Evolutionary conservation across 2,888 invertebrate species (phyloP).

Genomic region (Stenchaetothrips biformis): DNA sequence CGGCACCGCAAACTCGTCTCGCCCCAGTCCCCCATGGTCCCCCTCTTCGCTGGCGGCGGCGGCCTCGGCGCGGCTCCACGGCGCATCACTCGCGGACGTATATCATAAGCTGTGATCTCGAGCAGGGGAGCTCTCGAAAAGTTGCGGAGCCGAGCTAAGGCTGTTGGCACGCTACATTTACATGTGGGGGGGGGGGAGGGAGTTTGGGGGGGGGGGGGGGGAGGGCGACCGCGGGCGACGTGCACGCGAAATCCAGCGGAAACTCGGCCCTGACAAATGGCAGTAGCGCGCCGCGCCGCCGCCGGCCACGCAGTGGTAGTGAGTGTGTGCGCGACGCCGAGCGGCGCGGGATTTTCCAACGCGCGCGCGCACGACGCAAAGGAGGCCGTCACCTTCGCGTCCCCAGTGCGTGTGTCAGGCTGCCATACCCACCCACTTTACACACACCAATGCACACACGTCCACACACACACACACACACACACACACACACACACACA

Average conservation of each 20-base stretch:
- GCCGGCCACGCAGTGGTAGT: no score
- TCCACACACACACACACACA: no score
- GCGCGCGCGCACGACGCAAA: no score
- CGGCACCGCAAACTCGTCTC: neutral
- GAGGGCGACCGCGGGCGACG: neutral
- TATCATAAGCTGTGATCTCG: conserved; percentile 16
- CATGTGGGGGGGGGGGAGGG: neutral
- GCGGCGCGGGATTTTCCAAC: no score
- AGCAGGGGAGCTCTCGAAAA: conserved; percentile 4
- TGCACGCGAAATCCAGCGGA: conserved; percentile 1
- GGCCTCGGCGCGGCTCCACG: neutral
- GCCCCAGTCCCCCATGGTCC: neutral
- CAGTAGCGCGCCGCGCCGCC: neutral
- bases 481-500: neutral
- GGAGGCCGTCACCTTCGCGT: no score
- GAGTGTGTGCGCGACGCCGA: no score
- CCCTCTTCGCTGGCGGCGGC: neutral
- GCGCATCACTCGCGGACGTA: conserved; percentile 8
- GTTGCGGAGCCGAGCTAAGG: conserved; percentile 8
- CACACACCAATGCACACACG: no score
- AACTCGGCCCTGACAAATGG: conserved; percentile 12
- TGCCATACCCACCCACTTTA: no score
- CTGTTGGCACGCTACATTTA: conserved; percentile 21
- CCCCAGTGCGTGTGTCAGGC: no score
- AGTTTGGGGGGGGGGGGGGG: neutral